A percentile compares a stretch with the other conserved stretches of the same genome.
Evolutionary conservation across 2,888 invertebrate genomes (phyloP).

Genomic region (Anthophora plumipes): DNA sequence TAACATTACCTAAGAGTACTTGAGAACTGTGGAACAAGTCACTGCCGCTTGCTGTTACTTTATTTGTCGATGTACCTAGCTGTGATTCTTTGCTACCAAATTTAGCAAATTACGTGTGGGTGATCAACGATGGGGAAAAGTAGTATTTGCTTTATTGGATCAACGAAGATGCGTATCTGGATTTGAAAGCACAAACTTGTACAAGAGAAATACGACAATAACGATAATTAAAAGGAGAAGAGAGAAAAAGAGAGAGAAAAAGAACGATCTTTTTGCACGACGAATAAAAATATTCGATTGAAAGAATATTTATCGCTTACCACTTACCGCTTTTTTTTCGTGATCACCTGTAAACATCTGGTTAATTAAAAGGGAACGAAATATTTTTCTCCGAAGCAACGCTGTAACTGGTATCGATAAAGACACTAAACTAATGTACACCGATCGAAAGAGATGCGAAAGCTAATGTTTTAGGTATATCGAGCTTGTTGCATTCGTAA

Average conservation of each 20-base stretch:
- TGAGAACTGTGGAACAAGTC: constrained; percentile 64
- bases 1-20: constrained; percentile 55
- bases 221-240: constrained; percentile 31
- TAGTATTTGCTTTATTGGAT: constrained; percentile 33
- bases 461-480: constrained; percentile 54
- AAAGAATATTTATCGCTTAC: constrained; percentile 39
- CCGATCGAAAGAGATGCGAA: constrained; percentile 39
- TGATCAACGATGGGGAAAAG: constrained; percentile 57
- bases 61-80: constrained; percentile 75
- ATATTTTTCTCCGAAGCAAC: constrained; percentile 40
- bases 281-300: constrained; percentile 51
- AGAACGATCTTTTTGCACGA: constrained; percentile 36
- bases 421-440: constrained; percentile 46
- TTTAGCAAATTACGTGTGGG: constrained; percentile 65
- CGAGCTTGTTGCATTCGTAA: constrained; percentile 59
- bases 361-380: constrained; percentile 13
- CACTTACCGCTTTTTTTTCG: constrained; percentile 45
- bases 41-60: constrained; percentile 74
- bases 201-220: constrained; percentile 70
- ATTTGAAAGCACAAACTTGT: constrained; percentile 44
- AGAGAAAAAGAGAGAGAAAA: too few species aligned
- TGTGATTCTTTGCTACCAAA: constrained; percentile 76
- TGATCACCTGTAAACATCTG: constrained; percentile 41
- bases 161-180: constrained; percentile 23
- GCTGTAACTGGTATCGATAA: constrained; percentile 49